These are phyloP conservation scores for Callitettix versicolor DNA, from an alignment of 1,140 invertebrate species.

Conservation along the genomic window DNA sequence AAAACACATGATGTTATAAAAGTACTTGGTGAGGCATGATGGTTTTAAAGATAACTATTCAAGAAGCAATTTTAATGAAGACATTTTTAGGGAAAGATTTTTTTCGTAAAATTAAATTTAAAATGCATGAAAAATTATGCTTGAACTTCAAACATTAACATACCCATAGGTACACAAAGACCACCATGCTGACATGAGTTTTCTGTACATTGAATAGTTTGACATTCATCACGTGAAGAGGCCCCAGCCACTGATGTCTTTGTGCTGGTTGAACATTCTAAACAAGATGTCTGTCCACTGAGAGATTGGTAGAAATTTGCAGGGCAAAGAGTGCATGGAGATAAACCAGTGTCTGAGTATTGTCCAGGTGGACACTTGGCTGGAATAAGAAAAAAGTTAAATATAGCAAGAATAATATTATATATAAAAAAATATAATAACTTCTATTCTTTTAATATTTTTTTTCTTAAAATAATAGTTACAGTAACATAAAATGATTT, in stretches of 20 bases:
- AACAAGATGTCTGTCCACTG: conserved; percentile 69
- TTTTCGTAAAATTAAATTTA: no score
- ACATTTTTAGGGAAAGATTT: no score
- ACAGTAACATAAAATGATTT: no score
- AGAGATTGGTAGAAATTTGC: conserved; percentile 82
- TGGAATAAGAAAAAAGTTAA: conserved; percentile 23
- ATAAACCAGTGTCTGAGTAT: conserved; percentile 88
- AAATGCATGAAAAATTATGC: no score
- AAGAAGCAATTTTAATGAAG: no score
- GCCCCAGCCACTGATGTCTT: conserved; percentile 66
- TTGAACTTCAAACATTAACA: conserved; percentile 10
- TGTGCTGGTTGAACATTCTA: conserved; percentile 78
- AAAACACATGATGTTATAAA: no score
- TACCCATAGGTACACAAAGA: conserved; percentile 69
- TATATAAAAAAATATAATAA: no score
- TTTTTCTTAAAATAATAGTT: no score
- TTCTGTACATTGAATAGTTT: conserved; percentile 72
- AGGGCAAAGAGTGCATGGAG: conserved; percentile 91
- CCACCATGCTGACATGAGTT: conserved; percentile 88
- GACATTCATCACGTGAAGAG: conserved; percentile 70
- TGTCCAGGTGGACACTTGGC: conserved; percentile 83
- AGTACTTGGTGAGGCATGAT: no score
- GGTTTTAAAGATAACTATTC: no score
- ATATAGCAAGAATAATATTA: neutral
- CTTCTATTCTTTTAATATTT: no score